phyloP scores from a whole-genome alignment of 2,113 vertebrate genomes.

The Passer montanus region DNA sequence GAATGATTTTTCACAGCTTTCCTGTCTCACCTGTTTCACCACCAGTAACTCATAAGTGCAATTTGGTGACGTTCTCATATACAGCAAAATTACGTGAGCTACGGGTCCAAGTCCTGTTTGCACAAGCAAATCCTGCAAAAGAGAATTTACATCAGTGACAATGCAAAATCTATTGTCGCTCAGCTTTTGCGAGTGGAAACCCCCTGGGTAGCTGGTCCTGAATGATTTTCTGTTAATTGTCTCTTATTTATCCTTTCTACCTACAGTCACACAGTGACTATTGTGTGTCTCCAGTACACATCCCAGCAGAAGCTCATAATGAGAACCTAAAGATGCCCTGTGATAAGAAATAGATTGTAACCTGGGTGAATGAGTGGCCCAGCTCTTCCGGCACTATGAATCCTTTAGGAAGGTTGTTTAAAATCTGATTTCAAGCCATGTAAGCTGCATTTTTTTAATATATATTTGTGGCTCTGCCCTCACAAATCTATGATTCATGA shows the following conservation, averaged over 20 bases:
- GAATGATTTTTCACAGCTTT: background rate
- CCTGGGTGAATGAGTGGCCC: background rate
- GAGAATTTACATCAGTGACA: background rate
- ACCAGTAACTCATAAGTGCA: background rate
- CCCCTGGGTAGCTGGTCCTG: background rate
- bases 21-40: background rate
- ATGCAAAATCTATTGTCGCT: background rate
- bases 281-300: background rate
- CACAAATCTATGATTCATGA: constrained; percentile 81
- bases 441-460: constrained; percentile 60
- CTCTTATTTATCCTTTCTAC: background rate
- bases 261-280: background rate
- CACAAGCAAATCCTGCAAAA: background rate
- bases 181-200: background rate
- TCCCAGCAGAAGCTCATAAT: background rate
- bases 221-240: background rate
- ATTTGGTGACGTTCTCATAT: background rate
- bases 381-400: background rate
- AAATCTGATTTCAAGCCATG: constrained; percentile 24
- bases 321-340: background rate
- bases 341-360: background rate
- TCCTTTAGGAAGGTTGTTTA: background rate
- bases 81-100: background rate
- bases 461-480: constrained; percentile 66
- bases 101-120: constrained; percentile 14